A percentile compares a stretch with the other conserved stretches of the same genome.
Conservation (phyloP, 2,797 vertebrate genomes). For the Peromyscus eremicus region DNA sequence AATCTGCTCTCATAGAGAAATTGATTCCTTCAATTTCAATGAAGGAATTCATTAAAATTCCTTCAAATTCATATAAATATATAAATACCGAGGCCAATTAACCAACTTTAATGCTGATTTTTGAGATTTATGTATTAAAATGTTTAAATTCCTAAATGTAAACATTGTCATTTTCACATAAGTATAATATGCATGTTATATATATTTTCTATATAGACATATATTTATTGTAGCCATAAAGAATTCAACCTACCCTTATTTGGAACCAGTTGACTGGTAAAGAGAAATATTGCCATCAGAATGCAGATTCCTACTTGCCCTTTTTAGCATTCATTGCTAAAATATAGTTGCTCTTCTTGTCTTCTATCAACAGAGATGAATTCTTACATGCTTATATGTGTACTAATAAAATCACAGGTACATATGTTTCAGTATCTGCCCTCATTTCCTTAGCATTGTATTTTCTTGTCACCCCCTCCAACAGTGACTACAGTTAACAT, state of each 20-base stretch:
- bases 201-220: background rate
- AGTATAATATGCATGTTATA: background rate
- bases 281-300: background rate
- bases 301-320: rapidly evolving
- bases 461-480: background rate
- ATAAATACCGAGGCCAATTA: background rate
- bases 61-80: background rate
- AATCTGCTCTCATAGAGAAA: background rate
- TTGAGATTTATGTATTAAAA: background rate
- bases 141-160: background rate
- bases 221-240: background rate
- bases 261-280: background rate
- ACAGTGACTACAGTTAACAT: background rate
- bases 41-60: no score
- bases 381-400: background rate
- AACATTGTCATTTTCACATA: background rate
- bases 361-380: background rate
- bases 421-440: background rate
- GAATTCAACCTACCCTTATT: background rate
- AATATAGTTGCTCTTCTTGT: background rate
- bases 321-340: background rate
- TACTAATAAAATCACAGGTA: background rate
- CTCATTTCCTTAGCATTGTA: background rate
- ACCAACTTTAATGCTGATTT: background rate
- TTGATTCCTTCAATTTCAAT: background rate